Evolutionary conservation across 2,888 invertebrate genomes (phyloP), one percentile per base, ranked within the genome.

Genomic region (Orthosia gracilis): DNA sequence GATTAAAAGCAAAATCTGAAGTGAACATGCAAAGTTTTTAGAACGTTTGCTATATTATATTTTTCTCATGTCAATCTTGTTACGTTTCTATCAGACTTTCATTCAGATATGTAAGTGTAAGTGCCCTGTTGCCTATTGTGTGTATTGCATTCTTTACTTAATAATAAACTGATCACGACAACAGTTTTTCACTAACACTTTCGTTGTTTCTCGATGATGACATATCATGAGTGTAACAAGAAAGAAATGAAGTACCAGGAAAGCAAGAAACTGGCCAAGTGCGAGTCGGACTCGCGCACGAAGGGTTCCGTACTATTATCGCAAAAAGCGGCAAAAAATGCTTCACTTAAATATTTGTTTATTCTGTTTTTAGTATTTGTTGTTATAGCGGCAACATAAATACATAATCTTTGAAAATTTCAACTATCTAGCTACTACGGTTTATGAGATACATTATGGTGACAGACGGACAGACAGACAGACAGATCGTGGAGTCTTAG

Each of bases 141-240:
- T 26, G 26, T 26, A 26, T 31, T 31, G 31, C 4, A 31, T 31
- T 13, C 15, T 52, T 45, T 55, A 26, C 11, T 49, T 62, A 2
- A 74, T 45, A 47, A 52, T 58, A 18, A 52, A 58, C 15, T 74
- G 31, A 74, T 65, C 74, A 74, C 52, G 65, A 52, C 13, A 23
- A 18, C 17, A 12, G 54, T 17, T 49, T n/a, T 26, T 83, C 18
- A 13, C 63, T 18, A 21, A 26, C n/a, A 17, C n/a, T 68, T 26
- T 26, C n/a, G 7, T 47, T 21, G 45, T 68, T 21, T 18, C 11
- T 26, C 15, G 31, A n/a, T 13, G 17, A 23, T 7, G 31, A 17
- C 47, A 57, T 40, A 12, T 47, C 5, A 47, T 9, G 18, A 21
- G n/a, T 17, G 26, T 7, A 5, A 49, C 31, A 31, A 23, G 18